Evolutionary conservation across 2,888 invertebrate species (phyloP), one percentile per base, ranked within the genome.

Genomic region (Synergus japonicus): DNA sequence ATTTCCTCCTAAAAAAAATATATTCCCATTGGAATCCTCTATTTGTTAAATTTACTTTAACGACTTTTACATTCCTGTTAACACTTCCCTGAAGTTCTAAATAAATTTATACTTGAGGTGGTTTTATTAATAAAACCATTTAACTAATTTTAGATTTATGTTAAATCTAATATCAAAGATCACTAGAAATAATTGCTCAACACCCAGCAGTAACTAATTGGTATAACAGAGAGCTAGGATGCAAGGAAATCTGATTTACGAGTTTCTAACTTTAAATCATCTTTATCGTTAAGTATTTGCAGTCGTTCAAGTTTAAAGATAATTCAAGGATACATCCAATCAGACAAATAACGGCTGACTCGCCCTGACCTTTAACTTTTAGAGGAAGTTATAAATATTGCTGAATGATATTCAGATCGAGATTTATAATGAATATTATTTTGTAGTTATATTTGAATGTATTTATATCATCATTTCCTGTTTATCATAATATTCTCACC

Each of bases 401-500:
- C 7, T 2, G 3, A 29, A 29, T 29, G 3, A 29, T 29, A 3
- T 29, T 29, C 29, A 29, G 29, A 29, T 3, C 3, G 29, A 29
- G 29, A 29, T 29, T 29, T 29, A 29, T 29, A 29, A 29, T 29
- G 29, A 29, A 29, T 29, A 29, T 3, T 29, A 29, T 29, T 54
- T 2, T 54, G 0, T 54, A n/a, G n/a, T 54, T 54, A 29, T n/a
- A 54, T 54, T 49, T 49, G 22, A 22, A 22, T 22, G 2, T 54
- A n/a, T 54, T n/a, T 54, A 54, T n/a, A 54, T n/a, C 29, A 29
- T 29, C 13, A 29, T 8, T 73, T 73, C 37, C 73, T 73, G 49
- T 73, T 73, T 49, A 49, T 29, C 37, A 54, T 15, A 73, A 54
- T 15, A 73, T 37, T 37, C 18, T 1, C 54, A 54, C 73, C 73